Evolutionary conservation across 2,888 invertebrate genomes (phyloP).

Genomic region (Cheilosia variabilis): DNA sequence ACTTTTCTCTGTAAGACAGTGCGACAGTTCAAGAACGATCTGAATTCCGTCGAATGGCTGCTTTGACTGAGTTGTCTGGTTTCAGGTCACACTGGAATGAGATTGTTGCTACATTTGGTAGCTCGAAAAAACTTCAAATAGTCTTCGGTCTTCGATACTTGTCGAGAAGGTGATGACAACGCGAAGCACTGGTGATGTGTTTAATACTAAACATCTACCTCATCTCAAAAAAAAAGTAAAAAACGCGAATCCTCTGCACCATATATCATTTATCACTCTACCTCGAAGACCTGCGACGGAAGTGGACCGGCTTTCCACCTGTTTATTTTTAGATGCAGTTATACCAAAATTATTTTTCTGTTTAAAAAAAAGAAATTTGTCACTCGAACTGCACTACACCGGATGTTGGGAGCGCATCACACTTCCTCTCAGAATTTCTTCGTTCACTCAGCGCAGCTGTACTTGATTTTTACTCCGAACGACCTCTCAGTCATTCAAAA

Average conservation of each 20-base stretch:
- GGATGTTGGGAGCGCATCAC: not conserved
- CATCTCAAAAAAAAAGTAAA: too few species aligned
- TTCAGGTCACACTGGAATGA: too few species aligned
- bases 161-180: too few species aligned
- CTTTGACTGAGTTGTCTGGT: too few species aligned
- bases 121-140: too few species aligned
- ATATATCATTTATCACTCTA: not conserved
- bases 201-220: too few species aligned
- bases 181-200: too few species aligned
- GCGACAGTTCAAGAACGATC: too few species aligned
- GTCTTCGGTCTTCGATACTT: too few species aligned
- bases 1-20: too few species aligned
- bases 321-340: conserved; percentile 3
- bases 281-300: not conserved
- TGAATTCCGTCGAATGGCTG: too few species aligned
- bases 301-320: not conserved
- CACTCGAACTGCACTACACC: not conserved
- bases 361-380: not conserved
- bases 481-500: conserved; percentile 2
- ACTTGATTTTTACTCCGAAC: not conserved
- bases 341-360: not conserved
- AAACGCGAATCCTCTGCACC: not conserved
- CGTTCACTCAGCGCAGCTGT: not conserved
- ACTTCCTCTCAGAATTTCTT: not conserved
- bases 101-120: too few species aligned